Evolutionary conservation across 1,140 invertebrate species (phyloP).

Genomic region (Plodia interpunctella): DNA sequence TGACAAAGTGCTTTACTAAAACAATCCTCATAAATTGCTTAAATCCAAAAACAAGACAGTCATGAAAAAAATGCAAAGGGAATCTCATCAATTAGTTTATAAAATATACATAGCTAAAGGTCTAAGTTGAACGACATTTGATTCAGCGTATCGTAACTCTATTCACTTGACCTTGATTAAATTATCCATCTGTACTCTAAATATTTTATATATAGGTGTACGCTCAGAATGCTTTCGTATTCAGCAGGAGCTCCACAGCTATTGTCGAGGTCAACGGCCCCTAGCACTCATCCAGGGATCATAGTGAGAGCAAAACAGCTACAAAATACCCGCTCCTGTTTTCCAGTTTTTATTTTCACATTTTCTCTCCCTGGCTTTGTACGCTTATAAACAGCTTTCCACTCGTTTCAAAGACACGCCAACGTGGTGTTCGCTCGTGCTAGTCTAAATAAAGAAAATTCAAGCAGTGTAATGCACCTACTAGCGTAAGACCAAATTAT

Average conservation of each 20-base stretch:
- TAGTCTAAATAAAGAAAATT: not conserved
- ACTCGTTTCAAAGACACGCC: slow-evolving; percentile 5
- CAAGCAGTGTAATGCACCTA: no score
- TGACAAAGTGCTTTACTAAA: no score
- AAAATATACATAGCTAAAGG: no score
- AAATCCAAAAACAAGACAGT: no score
- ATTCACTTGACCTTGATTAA: not conserved
- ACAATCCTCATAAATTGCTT: no score
- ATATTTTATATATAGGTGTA: slow-evolving; percentile 23
- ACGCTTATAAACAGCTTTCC: slow-evolving; percentile 9
- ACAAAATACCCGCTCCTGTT: slow-evolving; percentile 5
- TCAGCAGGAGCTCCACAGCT: slow-evolving; percentile 31
- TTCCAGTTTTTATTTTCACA: slow-evolving; percentile 8
- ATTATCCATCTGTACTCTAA: not conserved
- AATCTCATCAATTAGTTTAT: no score
- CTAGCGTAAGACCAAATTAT: no score
- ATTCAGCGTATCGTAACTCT: not conserved
- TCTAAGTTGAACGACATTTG: not conserved
- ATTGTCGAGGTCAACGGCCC: slow-evolving; percentile 36
- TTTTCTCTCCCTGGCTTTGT: not conserved
- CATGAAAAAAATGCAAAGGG: no score
- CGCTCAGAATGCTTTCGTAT: slow-evolving; percentile 42
- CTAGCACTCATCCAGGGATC: slow-evolving; percentile 5
- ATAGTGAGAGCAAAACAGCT: slow-evolving; percentile 8
- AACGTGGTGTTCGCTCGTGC: not conserved